Conservation (phyloP, 2,888 invertebrate genomes). For the Stenodera caucasica region DNA sequence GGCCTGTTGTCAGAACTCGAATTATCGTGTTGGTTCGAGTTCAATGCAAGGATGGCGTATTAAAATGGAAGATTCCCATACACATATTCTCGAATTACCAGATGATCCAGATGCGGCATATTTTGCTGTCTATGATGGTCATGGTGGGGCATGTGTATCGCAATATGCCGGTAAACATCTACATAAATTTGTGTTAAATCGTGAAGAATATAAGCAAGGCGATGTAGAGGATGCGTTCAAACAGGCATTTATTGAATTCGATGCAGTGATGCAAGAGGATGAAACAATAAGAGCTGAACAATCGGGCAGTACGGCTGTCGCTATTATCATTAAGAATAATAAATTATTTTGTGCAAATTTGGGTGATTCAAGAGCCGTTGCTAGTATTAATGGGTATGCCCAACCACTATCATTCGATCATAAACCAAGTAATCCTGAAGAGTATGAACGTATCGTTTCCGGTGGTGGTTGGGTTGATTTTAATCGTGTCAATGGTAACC, state of each 20-base stretch:
- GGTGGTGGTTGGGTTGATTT: constrained; percentile 98
- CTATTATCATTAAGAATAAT: constrained; percentile 80
- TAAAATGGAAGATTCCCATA: constrained; percentile 99
- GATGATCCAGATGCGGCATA: constrained; percentile 91
- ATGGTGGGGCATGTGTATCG: constrained; percentile 76
- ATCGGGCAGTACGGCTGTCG: constrained; percentile 93
- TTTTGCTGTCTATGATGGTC: constrained; percentile 97
- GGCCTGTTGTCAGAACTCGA: constrained; percentile 74
- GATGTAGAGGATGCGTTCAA: constrained; percentile 83
- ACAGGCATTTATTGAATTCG: constrained; percentile 79
- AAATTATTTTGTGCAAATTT: constrained; percentile 94
- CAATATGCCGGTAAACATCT: constrained; percentile 94
- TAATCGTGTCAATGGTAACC: constrained; percentile 96
- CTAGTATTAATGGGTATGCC: constrained; percentile 78
- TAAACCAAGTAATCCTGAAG: constrained; percentile 84
- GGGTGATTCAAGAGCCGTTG: constrained; percentile 95
- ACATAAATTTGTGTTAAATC: constrained; percentile 85
- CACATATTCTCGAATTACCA: constrained; percentile 88
- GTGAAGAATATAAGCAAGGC: constrained; percentile 81
- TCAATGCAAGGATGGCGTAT: constrained; percentile 99
- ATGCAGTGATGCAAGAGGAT: constrained; percentile 90
- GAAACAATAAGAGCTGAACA: constrained; percentile 87
- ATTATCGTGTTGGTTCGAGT: constrained; percentile 85
- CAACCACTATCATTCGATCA: constrained; percentile 87
- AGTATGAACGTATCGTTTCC: constrained; percentile 84